Percentiles rank a stretch among this genome's conserved stretches.
Conservation (phyloP, 2,797 vertebrate genomes). For the Vireo griseus region DNA sequence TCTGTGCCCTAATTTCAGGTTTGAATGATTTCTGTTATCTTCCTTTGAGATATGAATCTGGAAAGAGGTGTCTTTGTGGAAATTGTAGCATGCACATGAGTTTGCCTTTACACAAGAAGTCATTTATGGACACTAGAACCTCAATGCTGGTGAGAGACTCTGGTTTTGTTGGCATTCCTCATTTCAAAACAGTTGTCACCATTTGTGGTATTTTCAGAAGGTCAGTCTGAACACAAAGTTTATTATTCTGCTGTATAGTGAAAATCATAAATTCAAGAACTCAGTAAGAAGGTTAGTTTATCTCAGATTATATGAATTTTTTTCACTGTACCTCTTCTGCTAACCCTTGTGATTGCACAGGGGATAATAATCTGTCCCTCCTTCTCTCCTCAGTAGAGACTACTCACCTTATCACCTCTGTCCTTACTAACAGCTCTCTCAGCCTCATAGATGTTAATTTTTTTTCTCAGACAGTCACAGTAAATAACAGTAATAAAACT, state of each 20-base stretch:
- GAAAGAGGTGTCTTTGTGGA: not conserved
- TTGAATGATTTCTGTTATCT: not conserved
- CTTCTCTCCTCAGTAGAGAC: not conserved
- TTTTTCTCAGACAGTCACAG: not conserved
- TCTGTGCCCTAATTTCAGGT: not conserved
- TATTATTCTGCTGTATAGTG: not conserved
- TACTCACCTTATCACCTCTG: not conserved
- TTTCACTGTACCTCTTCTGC: not conserved
- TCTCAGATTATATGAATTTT: not conserved
- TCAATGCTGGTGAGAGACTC: not conserved
- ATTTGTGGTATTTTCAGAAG: not conserved
- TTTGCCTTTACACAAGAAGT: not conserved
- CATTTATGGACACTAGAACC: not conserved
- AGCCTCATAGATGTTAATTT: not conserved
- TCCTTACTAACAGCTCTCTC: not conserved
- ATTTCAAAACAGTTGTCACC: not conserved
- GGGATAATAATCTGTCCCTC: not conserved
- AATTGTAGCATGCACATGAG: not conserved
- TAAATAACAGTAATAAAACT: not conserved
- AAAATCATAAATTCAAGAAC: not conserved
- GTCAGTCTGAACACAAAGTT: not conserved
- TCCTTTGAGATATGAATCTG: not conserved
- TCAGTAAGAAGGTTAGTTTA: not conserved
- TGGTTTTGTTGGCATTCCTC: not conserved
- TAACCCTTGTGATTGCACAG: not conserved